These are phyloP conservation scores for Eumaeus atala DNA, from an alignment of 1,140 invertebrate species.

Conservation along the genomic window DNA sequence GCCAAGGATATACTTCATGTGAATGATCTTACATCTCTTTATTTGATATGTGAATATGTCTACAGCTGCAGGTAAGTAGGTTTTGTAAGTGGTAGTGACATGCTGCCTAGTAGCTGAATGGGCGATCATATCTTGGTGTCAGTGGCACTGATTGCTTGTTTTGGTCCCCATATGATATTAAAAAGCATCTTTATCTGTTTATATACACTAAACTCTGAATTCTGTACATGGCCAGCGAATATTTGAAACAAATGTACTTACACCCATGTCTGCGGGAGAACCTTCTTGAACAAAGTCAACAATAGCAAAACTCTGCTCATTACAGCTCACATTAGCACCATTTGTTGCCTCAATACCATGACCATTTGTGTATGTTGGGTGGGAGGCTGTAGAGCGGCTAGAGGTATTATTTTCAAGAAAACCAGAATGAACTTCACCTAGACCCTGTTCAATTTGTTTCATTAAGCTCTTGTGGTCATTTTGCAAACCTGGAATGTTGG, in stretches of 20 bases:
- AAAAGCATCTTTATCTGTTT: too few relatives aligned
- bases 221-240: too few relatives aligned
- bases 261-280: constrained; percentile 88
- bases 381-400: constrained; percentile 4
- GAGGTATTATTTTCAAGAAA: constrained; percentile 30
- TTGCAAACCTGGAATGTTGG: constrained; percentile 91
- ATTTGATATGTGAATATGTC: too few relatives aligned
- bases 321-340: constrained; percentile 18
- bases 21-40: too few relatives aligned
- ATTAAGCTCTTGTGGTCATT: constrained; percentile 93
- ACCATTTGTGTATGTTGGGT: constrained; percentile 23
- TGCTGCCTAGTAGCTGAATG: too few relatives aligned
- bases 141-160: too few relatives aligned
- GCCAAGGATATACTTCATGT: too few relatives aligned
- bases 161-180: too few relatives aligned
- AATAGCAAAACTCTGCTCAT: constrained; percentile 78
- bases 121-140: too few relatives aligned
- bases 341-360: constrained; percentile 12
- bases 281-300: constrained; percentile 83
- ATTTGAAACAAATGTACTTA: constrained; percentile 64
- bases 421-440: constrained; percentile 74
- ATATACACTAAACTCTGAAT: too few relatives aligned
- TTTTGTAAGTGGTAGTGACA: too few relatives aligned
- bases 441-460: constrained; percentile 86
- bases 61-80: too few relatives aligned